These are phyloP conservation scores for Zeuzera pyrina DNA, from an alignment of 2,888 invertebrate genomes.

Conservation along the genomic window DNA sequence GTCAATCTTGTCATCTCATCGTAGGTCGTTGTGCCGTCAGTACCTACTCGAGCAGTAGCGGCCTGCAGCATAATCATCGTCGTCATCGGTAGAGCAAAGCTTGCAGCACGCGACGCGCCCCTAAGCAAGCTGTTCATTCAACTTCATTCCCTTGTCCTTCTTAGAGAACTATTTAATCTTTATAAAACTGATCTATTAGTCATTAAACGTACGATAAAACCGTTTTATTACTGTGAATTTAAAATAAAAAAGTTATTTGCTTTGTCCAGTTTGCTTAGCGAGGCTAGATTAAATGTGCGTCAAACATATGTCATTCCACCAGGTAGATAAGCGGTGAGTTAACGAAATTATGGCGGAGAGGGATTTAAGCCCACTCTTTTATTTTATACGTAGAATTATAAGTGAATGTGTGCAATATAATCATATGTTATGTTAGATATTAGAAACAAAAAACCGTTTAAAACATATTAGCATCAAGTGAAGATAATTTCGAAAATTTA, in stretches of 20 bases:
- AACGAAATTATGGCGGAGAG: slow-evolving; percentile 71
- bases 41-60: slow-evolving; percentile 4
- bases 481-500: too few species aligned
- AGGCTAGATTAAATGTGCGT: slow-evolving; percentile 45
- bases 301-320: slow-evolving; percentile 63
- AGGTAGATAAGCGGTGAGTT: slow-evolving; percentile 69
- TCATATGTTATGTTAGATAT: slow-evolving; percentile 52
- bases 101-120: slow-evolving; percentile 52
- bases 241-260: slow-evolving; percentile 13
- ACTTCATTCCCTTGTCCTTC: slow-evolving; percentile 9
- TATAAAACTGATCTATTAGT: not conserved
- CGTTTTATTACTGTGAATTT: slow-evolving; percentile 10
- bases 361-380: slow-evolving; percentile 66
- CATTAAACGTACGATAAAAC: not conserved
- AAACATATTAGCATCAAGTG: too few species aligned
- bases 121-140: slow-evolving; percentile 49
- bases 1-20: slow-evolving; percentile 23
- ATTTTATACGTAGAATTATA: slow-evolving; percentile 45
- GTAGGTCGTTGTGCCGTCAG: slow-evolving; percentile 25
- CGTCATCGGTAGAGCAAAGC: slow-evolving; percentile 42
- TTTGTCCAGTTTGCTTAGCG: slow-evolving; percentile 57
- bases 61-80: slow-evolving; percentile 21
- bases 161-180: not conserved
- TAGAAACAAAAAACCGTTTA: slow-evolving; percentile 42
- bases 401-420: slow-evolving; percentile 68